Conservation (phyloP, 2,888 invertebrate genomes). For the Oligia strigilis region DNA sequence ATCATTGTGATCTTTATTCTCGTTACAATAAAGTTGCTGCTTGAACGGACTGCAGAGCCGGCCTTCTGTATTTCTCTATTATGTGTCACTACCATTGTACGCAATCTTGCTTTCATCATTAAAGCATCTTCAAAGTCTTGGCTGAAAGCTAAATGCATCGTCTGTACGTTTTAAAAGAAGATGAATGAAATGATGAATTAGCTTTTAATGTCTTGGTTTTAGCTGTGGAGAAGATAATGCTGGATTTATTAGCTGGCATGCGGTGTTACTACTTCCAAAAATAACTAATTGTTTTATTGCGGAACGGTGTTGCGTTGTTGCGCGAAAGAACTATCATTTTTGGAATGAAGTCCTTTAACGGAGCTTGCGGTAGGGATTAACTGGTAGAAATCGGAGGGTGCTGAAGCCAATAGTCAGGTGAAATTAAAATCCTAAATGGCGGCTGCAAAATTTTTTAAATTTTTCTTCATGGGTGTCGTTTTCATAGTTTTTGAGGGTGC, state of each 20-base stretch:
- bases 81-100: constrained; percentile 1
- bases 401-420: not conserved
- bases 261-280: not conserved
- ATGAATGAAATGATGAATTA: constrained; percentile 24
- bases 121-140: constrained; percentile 35
- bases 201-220: constrained; percentile 32
- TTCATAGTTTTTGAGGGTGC: not conserved
- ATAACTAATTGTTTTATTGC: not conserved
- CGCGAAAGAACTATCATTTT: not conserved
- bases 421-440: not conserved
- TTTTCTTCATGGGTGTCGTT: not conserved
- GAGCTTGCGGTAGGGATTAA: not conserved
- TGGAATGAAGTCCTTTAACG: not conserved
- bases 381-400: not conserved
- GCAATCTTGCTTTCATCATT: constrained; percentile 50
- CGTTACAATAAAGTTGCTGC: not conserved
- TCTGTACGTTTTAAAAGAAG: constrained; percentile 26
- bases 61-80: not conserved
- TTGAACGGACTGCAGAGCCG: not conserved
- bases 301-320: not conserved
- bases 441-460: not conserved
- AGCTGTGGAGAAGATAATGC: not conserved
- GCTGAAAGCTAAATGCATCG: constrained; percentile 51
- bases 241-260: not conserved
- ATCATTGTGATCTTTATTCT: not conserved